Conservation (phyloP, 1,140 invertebrate genomes). For the Euglossa dilemma region DNA sequence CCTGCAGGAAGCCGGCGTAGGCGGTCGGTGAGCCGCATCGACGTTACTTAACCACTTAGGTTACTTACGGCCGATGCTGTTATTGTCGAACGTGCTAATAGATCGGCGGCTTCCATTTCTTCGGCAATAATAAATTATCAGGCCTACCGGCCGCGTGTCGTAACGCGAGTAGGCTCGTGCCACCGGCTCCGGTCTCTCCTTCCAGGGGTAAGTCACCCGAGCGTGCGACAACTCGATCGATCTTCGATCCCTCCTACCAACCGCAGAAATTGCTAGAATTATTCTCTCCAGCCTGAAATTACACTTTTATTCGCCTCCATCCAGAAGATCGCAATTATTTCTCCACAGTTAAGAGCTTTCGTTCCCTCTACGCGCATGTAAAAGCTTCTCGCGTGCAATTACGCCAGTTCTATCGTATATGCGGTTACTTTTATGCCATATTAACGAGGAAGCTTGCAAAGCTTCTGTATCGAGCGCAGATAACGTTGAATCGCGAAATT, state of each 20-base stretch:
- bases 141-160: conserved; percentile 52
- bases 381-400: too few relatives aligned
- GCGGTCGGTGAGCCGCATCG: conserved; percentile 65
- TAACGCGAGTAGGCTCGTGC: conserved; percentile 44
- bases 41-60: conserved; percentile 74
- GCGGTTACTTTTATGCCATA: too few relatives aligned
- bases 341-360: too few relatives aligned
- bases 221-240: conserved; percentile 23
- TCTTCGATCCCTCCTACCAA: neutral
- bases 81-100: conserved; percentile 77
- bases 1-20: conserved; percentile 69
- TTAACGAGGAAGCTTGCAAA: neutral
- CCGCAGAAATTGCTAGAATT: too few relatives aligned
- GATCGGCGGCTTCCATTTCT: conserved; percentile 74
- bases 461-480: neutral
- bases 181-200: neutral
- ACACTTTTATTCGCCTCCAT: neutral
- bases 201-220: conserved; percentile 7
- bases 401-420: too few relatives aligned
- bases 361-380: too few relatives aligned
- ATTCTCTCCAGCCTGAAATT: too few relatives aligned
- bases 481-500: neutral
- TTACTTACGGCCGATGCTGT: conserved; percentile 69
- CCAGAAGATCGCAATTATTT: neutral
- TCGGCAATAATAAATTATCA: conserved; percentile 75